Evolutionary conservation across 2,113 vertebrate species (phyloP).

Genomic region (Blennius ocellaris): DNA sequence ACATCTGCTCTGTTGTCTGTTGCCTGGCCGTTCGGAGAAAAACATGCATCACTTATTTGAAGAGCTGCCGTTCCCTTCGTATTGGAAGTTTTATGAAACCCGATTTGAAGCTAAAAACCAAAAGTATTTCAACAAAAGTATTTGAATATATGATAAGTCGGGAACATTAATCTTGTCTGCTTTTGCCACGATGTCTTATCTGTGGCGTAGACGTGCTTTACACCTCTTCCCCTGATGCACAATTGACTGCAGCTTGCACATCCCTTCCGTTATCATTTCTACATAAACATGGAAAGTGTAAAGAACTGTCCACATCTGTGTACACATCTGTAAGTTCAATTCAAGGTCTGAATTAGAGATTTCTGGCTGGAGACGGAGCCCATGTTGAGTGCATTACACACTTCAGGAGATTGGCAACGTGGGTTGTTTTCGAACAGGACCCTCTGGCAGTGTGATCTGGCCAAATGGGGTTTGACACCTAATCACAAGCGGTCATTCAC

Average conservation of each 20-base stretch:
- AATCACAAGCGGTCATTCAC: slow-evolving; percentile 16
- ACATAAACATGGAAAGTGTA: background rate
- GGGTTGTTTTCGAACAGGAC: slow-evolving; percentile 12
- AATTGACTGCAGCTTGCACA: background rate
- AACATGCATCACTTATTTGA: too few relatives aligned
- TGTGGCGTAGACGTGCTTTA: slow-evolving; percentile 25
- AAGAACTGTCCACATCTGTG: background rate
- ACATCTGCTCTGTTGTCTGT: background rate
- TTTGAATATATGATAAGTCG: too few relatives aligned
- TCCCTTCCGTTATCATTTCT: slow-evolving; percentile 6
- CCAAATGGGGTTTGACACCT: background rate
- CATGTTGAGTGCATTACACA: slow-evolving; percentile 34
- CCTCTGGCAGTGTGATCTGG: slow-evolving; percentile 1
- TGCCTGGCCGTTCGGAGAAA: too few relatives aligned
- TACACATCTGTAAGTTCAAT: slow-evolving; percentile 29
- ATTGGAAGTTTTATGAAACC: too few relatives aligned
- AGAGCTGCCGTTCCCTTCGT: too few relatives aligned
- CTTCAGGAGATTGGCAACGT: slow-evolving; percentile 5
- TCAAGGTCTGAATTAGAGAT: slow-evolving; percentile 21
- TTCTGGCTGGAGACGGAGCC: slow-evolving; percentile 4
- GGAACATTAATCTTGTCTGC: background rate
- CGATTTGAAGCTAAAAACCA: too few relatives aligned
- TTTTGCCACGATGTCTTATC: slow-evolving; percentile 22
- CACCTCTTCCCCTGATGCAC: slow-evolving; percentile 5
- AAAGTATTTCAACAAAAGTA: too few relatives aligned